Evolutionary conservation across 2,888 invertebrate species (phyloP), one percentile per base, ranked within the genome.

Genomic region (Microctonus aethiopoides): DNA sequence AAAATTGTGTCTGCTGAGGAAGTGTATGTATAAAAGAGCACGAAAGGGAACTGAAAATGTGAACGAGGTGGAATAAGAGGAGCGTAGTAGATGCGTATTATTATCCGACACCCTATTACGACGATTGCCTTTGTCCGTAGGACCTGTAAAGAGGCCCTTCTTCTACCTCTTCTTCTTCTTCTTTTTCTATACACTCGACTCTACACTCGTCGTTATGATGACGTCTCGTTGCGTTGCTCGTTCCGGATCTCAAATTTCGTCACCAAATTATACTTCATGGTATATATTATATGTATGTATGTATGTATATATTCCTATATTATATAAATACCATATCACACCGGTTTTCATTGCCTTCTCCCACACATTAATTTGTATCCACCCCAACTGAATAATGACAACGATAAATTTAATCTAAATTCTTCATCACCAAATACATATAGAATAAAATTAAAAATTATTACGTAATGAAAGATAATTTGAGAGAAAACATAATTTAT

Each of bases 41-140:
- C 7, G 46, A 16, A 46, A 1, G 16, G 16, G n/a, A 29, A 13
- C 11, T 7, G 26, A n/a, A 54, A 26, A 11, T 11, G 24, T 24
- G 52, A 52, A 22, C 20, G 54, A 54, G 24, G 24, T 26, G 29
- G 46, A 46, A 46, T 46, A 46, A 46, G 46, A 46, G 20, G 46
- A 46, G 46, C 16, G 29, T 29, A n/a, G n/a, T 46, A 16, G 46
- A 46, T 46, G 46, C 16, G 46, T 46, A 62, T 46, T 63, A 59
- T 51, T 61, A 66, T 65, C 52, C 26, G 67, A 72, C 65, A 70
- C 72, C 69, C 70, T 75, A 74, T 79, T 77, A 77, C 72, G 72
- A 72, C 70, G 67, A 73, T 75, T 79, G 67, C 72, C 75, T 80
- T 80, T 81, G 81, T 81, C 71, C 70, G 74, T 46, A 72, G 66